Conservation (phyloP, 2,888 invertebrate species). For the Agonopterix subpropinquella region DNA sequence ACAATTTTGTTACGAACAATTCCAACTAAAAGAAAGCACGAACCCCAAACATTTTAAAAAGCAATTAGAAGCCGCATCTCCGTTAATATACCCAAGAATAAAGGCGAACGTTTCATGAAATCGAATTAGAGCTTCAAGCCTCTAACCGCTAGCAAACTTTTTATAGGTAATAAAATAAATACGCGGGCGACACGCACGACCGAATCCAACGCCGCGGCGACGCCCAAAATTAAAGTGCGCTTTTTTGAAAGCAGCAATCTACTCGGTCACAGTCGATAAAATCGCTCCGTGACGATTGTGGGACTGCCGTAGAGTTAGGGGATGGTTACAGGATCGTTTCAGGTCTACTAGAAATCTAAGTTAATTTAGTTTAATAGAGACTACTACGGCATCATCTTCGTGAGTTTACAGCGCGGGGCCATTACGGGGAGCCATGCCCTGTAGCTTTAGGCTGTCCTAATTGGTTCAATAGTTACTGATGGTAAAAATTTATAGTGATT, state of each 20-base stretch:
- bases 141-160: conserved; percentile 37
- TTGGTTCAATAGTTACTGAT: too few relatives aligned
- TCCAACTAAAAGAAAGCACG: too few relatives aligned
- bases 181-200: conserved; percentile 61
- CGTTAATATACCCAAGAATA: conserved; percentile 2
- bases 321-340: conserved; percentile 5
- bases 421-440: too few relatives aligned
- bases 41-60: too few relatives aligned
- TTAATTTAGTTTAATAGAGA: too few relatives aligned
- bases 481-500: too few relatives aligned
- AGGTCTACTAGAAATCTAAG: too few relatives aligned
- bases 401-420: too few relatives aligned
- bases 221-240: conserved; percentile 67
- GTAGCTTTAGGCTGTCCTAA: too few relatives aligned
- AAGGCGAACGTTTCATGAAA: conserved; percentile 1
- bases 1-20: too few relatives aligned
- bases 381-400: too few relatives aligned
- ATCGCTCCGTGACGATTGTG: conserved; percentile 65
- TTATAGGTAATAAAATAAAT: conserved; percentile 70
- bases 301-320: conserved; percentile 24
- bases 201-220: conserved; percentile 38
- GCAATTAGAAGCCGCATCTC: too few relatives aligned
- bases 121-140: conserved; percentile 15
- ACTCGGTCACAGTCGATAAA: conserved; percentile 70
- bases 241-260: conserved; percentile 65